A percentile compares a stretch with the other conserved stretches of the same genome.
Evolutionary conservation across 2,888 invertebrate species (phyloP).

Genomic region (Idaea aversata): DNA sequence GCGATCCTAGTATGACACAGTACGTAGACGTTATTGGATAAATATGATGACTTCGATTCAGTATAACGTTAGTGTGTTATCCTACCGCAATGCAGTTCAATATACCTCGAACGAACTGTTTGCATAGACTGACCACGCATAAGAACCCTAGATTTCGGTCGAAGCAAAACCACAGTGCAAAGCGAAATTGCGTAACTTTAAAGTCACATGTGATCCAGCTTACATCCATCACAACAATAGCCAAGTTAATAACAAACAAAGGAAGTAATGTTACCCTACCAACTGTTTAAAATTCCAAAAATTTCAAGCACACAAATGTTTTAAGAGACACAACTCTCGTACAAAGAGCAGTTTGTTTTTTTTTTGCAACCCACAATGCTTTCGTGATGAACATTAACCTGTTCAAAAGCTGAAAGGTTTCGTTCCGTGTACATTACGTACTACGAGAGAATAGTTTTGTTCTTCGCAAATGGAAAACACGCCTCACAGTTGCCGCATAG

Average conservation of each 20-base stretch:
- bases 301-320: conserved; percentile 17
- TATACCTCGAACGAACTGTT: not conserved
- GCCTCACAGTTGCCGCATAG: conserved; percentile 38
- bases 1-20: no score
- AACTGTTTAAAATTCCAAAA: conserved; percentile 12
- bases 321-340: conserved; percentile 20
- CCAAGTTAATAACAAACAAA: not conserved
- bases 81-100: not conserved
- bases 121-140: not conserved
- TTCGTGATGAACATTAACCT: conserved; percentile 57
- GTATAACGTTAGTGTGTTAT: not conserved
- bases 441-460: conserved; percentile 51
- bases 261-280: conserved; percentile 8
- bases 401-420: conserved; percentile 53
- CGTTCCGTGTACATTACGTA: conserved; percentile 13
- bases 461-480: conserved; percentile 41
- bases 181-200: not conserved
- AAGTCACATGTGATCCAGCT: not conserved
- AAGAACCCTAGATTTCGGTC: not conserved
- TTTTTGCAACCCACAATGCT: conserved; percentile 30
- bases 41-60: not conserved
- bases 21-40: no score
- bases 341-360: conserved; percentile 42
- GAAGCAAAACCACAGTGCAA: not conserved
- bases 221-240: not conserved